Percentiles rank a stretch among this genome's conserved stretches.
Conservation (phyloP, 1,140 invertebrate species). For the Drosophila miranda region DNA sequence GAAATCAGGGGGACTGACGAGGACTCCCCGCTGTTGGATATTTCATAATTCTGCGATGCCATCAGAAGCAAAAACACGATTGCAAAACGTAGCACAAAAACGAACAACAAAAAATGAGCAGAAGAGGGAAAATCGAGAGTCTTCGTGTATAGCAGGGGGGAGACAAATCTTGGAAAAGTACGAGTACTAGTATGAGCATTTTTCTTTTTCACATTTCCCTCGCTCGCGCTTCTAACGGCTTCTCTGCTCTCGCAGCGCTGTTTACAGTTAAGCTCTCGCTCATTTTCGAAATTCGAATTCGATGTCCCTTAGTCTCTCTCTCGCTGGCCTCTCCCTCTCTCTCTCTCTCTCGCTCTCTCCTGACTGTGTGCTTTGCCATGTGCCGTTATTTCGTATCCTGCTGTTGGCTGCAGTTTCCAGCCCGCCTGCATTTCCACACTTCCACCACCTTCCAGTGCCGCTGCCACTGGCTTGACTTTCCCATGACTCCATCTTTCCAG, state of each 20-base stretch:
- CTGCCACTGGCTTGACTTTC: constrained; percentile 41
- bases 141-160: constrained; percentile 5
- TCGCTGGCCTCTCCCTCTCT: constrained; percentile 1
- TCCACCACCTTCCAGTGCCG: constrained; percentile 32
- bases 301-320: constrained; percentile 4
- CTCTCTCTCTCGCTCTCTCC: constrained; percentile 1
- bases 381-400: constrained; percentile 64
- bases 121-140: constrained; percentile 5
- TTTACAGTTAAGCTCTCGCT: constrained; percentile 38
- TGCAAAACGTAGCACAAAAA: constrained; percentile 30
- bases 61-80: constrained; percentile 17
- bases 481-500: constrained; percentile 57
- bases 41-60: constrained; percentile 66
- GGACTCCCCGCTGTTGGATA: constrained; percentile 47
- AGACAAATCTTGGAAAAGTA: constrained; percentile 58
- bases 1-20: too few relatives aligned
- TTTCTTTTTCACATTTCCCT: constrained; percentile 12
- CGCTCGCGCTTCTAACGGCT: constrained; percentile 16
- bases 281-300: constrained; percentile 49
- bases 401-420: constrained; percentile 45
- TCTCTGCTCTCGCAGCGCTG: constrained; percentile 16
- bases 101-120: constrained; percentile 6
- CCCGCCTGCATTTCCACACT: constrained; percentile 62
- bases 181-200: constrained; percentile 15
- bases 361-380: constrained; percentile 16